phyloP scores from a whole-genome alignment of 2,797 vertebrate species.

The Petrocephalus schoutedeni region DNA sequence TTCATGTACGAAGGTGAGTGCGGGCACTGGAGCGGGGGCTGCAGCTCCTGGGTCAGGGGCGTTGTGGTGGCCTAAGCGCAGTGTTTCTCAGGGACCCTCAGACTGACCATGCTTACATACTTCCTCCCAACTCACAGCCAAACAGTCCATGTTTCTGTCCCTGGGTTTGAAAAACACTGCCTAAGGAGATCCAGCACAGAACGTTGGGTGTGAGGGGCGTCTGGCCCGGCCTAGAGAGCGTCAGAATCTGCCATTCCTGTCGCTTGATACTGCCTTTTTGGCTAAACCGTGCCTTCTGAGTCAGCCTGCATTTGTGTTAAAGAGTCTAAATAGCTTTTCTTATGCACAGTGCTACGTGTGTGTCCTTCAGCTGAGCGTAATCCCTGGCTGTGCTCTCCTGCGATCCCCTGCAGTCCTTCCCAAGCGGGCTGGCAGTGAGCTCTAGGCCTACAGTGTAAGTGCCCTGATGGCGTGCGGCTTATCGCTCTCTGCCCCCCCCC shows the following conservation, averaged over 20 bases:
- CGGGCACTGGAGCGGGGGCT: background rate
- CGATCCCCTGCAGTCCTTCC: background rate
- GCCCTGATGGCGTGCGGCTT: background rate
- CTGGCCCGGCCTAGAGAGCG: background rate
- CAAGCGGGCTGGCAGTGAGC: too few relatives aligned
- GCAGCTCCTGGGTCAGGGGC: background rate
- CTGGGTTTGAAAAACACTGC: background rate
- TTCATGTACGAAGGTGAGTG: conserved; percentile 59
- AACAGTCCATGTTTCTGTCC: background rate
- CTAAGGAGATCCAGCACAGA: background rate
- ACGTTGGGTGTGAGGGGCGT: background rate
- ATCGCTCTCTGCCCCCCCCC: background rate
- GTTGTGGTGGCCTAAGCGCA: background rate
- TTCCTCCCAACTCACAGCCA: background rate
- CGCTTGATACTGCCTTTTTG: background rate
- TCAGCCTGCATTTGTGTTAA: background rate
- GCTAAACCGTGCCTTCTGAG: background rate
- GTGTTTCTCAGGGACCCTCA: background rate
- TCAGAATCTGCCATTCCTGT: background rate
- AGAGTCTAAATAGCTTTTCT: background rate
- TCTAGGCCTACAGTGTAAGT: too few relatives aligned
- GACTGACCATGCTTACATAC: background rate
- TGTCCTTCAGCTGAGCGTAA: background rate
- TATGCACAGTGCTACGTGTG: background rate
- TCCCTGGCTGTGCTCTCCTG: background rate